Evolutionary conservation across 1,140 invertebrate species (phyloP), one percentile per base, ranked within the genome.

Genomic region (Drosophila malerkotliana): DNA sequence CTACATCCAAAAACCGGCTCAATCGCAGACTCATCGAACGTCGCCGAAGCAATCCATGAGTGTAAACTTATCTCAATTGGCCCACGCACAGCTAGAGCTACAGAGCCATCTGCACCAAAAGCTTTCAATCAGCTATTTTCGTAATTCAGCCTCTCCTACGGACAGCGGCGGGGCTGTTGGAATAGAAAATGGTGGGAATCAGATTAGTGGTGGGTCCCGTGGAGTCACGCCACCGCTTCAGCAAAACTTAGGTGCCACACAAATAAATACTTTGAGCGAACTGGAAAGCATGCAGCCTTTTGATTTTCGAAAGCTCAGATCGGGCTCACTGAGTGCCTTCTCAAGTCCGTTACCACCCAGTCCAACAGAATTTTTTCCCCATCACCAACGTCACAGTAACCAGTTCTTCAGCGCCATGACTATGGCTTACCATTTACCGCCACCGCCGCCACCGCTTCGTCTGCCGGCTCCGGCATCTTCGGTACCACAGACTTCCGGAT

Each of bases 271-370:
- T 1, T 93, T 98, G 32, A 98, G 96, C 91, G 94, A 97, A 81
- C 92, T 98, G 21, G 97, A 98, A 92, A 98, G 95, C 79, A 98
- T 99, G 97, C 97, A 98, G 91, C 97, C 97, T 1, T 98, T 98
- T 91, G 97, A 98, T 91, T 98, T 97, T 89, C 94, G 97, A 15
- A 97, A 97, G 87, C 93, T 96, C 44, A 93, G 94, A 54, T 92
- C 93, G 58, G 92, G 90, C 76, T 93, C 91, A 52, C 77, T 91
- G 60, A 87, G 90, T 6, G 89, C 79, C 47, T 92, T 92, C 52
- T 88, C 81, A 3, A 63, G 77, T 15, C 76, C 79, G 28, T 54
- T 69, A 78, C 57, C 91, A 67, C 68, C 74, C 21, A 77, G 90
- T 54, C 62, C 73, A 39, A 78, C 61, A 26, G 93, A 93, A 44